Evolutionary conservation across 2,888 invertebrate genomes (phyloP), one percentile per base, ranked within the genome.

Genomic region (Microctonus brassicae): DNA sequence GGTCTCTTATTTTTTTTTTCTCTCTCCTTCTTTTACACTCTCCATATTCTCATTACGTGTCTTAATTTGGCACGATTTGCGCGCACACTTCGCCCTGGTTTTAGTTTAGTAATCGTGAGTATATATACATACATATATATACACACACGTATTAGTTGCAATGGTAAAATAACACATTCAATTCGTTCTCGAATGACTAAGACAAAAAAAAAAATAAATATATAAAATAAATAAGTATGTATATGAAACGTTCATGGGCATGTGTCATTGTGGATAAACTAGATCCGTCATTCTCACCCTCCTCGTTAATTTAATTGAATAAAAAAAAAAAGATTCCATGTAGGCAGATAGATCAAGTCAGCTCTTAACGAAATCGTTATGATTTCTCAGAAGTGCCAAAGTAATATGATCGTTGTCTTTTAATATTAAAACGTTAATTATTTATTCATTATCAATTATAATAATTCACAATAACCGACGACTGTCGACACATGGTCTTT

Each of bases 61-160:
- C 77, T 76, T 72, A 74, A 77, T 77, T 77, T 76, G 76, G 76
- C 75, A 70, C 70, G 74, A 75, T 73, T 73, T 29, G 61, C 72
- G 72, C 68, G 70, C 69, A 67, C 68, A 74, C 73, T 75, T 77
- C 72, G 75, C 73, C 73, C 70, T 74, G 70, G 70, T 74, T 74
- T 73, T 67, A 70, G 65, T 74, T 73, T 70, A 62, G 73, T 73
- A 70, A 72, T 70, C 33, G 72, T 66, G 61, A 13, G n/a, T 57
- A 29, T 29, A 29, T n/a, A 22, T 11, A n/a, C n/a, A n/a, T n/a
- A n/a, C n/a, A n/a, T n/a, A n/a, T n/a, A n/a, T n/a, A n/a, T n/a
- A n/a, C n/a, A n/a, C n/a, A n/a, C n/a, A n/a, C n/a, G n/a, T n/a
- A n/a, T n/a, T n/a, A n/a, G n/a, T n/a, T n/a, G 4, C 17, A 47